Conservation (phyloP, 2,888 invertebrate species). For the Lordiphosa fenestrarum region DNA sequence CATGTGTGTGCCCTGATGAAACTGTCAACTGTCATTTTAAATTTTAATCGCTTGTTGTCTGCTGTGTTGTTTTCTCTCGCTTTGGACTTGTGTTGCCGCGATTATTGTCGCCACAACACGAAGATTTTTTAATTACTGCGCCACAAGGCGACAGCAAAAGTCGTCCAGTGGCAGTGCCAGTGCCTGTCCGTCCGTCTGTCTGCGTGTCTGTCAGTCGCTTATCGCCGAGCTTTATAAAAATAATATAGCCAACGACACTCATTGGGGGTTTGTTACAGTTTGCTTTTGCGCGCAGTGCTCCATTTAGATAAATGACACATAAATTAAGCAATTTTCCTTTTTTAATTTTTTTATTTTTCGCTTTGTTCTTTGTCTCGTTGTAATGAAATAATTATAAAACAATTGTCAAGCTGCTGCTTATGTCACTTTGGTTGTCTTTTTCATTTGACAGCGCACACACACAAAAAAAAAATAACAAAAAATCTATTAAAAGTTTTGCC, state of each 20-base stretch:
- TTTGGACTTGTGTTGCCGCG: constrained; percentile 55
- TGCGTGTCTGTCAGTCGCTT: constrained; percentile 47
- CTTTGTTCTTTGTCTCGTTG: constrained; percentile 15
- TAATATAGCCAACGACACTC: constrained; percentile 47
- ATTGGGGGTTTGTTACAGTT: constrained; percentile 37
- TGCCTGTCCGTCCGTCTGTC: constrained; percentile 19
- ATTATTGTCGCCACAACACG: constrained; percentile 59
- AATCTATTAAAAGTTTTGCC: neutral
- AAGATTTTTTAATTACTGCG: constrained; percentile 55
- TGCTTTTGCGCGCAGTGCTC: constrained; percentile 56
- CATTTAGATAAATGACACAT: constrained; percentile 74
- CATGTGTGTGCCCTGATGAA: constrained; percentile 51
- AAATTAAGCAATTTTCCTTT: constrained; percentile 73
- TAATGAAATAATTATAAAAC: constrained; percentile 68
- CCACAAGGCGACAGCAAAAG: constrained; percentile 49
- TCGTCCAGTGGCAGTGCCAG: no score
- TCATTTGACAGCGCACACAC: constrained; percentile 12
- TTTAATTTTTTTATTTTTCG: constrained; percentile 32
- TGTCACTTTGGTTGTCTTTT: constrained; percentile 1
- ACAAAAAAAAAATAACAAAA: neutral
- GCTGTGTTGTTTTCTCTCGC: constrained; percentile 34
- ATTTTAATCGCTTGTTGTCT: constrained; percentile 64
- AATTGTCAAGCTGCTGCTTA: constrained; percentile 53
- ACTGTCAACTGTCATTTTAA: constrained; percentile 74
- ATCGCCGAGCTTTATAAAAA: constrained; percentile 57